Evolutionary conservation across 2,888 invertebrate species (phyloP).

Genomic region (Erebia epiphron): DNA sequence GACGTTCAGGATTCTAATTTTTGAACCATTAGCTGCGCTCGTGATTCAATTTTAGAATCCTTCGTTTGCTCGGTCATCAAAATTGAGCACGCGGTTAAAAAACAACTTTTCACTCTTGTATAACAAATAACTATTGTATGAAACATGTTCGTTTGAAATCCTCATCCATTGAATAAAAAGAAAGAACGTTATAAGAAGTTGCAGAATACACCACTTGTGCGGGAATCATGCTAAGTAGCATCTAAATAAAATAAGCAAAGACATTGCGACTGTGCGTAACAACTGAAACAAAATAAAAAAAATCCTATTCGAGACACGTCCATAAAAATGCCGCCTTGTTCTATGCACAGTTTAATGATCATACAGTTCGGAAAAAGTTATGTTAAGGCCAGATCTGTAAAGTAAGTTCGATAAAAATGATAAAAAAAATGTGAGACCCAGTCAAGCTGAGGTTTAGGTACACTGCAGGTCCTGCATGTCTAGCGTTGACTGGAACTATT

Average conservation of each 20-base stretch:
- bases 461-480: no score
- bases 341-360: background rate
- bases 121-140: no score
- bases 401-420: no score
- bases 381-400: background rate
- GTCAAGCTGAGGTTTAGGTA: no score
- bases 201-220: background rate
- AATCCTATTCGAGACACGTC: conserved; percentile 18
- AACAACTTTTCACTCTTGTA: no score
- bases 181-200: background rate
- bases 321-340: conserved; percentile 23
- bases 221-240: conserved; percentile 3
- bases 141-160: background rate
- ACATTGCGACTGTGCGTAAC: conserved; percentile 10
- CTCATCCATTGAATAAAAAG: background rate
- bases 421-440: no score
- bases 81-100: no score
- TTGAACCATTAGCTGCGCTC: no score
- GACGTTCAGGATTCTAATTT: no score
- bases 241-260: conserved; percentile 16
- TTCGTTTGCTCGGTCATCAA: no score
- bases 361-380: background rate
- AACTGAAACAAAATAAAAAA: conserved; percentile 16
- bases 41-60: no score
- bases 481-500: no score